Conservation (phyloP, 1,140 invertebrate species). For the Gyrodactylus salaris region DNA sequence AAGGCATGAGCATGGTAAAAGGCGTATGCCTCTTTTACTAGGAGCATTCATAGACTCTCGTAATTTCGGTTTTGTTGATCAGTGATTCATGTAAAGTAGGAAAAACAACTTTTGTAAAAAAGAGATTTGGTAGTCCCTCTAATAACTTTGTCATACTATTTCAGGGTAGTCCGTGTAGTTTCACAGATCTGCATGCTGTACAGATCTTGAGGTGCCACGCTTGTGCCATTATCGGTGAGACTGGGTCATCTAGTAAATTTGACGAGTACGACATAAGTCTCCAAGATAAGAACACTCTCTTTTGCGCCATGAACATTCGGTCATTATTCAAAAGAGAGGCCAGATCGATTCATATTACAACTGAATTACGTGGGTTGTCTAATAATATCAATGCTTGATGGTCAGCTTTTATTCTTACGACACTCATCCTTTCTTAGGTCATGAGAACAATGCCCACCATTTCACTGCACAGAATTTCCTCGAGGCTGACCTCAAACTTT, state of each 20-base stretch:
- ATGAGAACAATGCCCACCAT: background rate
- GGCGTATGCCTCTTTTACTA: too few species aligned
- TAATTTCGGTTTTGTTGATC: too few species aligned
- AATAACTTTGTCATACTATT: background rate
- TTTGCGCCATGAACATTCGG: background rate
- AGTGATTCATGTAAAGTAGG: too few species aligned
- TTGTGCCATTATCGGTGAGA: background rate
- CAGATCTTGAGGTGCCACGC: background rate
- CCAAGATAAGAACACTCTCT: background rate
- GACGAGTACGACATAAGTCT: background rate
- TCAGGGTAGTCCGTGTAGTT: background rate
- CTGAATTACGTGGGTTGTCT: background rate
- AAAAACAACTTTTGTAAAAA: background rate
- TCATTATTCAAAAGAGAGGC: background rate
- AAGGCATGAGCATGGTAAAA: too few species aligned
- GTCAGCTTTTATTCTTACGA: too few species aligned
- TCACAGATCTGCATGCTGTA: background rate
- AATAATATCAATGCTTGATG: too few species aligned
- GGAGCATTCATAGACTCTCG: too few species aligned
- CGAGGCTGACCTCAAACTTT: background rate
- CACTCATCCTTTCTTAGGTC: too few species aligned
- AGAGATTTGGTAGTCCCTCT: too few species aligned
- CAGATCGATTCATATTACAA: background rate
- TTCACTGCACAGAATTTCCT: background rate
- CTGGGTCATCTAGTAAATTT: background rate